Percentiles rank a stretch among this genome's conserved stretches.
These are phyloP conservation scores for Gryllus bimaculatus DNA, from an alignment of 1,140 invertebrate genomes.

Conservation along the genomic window DNA sequence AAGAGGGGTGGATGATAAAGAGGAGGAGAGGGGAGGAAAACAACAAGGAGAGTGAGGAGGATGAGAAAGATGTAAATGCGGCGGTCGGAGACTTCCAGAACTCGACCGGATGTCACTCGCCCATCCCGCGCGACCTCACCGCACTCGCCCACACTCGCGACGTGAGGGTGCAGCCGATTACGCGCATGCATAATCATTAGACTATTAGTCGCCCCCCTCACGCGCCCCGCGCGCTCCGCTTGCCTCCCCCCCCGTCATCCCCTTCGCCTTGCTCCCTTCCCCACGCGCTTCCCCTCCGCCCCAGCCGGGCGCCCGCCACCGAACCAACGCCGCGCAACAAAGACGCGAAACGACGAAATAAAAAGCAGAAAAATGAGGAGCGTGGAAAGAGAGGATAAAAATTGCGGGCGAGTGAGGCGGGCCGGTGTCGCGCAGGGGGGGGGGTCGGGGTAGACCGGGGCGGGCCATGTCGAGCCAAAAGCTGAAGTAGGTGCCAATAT, in stretches of 20 bases:
- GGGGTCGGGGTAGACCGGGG: no score
- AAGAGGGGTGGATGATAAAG: no score
- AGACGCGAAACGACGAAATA: neutral
- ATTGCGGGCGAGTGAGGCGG: neutral
- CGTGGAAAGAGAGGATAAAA: neutral
- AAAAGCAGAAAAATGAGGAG: neutral
- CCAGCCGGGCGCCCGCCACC: no score
- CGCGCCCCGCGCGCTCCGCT: no score
- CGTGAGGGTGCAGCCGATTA: neutral
- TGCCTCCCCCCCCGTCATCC: no score
- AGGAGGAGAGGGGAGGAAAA: no score
- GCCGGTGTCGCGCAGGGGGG: neutral
- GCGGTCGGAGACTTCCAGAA: neutral
- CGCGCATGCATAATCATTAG: constrained; percentile 3
- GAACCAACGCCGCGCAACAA: neutral
- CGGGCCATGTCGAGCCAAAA: neutral
- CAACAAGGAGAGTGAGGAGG: no score
- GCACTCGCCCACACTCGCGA: neutral
- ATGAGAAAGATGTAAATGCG: no score
- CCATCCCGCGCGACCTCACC: neutral
- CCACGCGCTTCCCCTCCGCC: neutral
- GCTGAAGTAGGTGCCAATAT: neutral
- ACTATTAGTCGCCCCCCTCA: neutral
- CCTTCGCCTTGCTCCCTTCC: no score
- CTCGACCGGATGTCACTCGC: neutral